Conservation (phyloP, 2,888 invertebrate genomes). For the Erynnis tages region DNA sequence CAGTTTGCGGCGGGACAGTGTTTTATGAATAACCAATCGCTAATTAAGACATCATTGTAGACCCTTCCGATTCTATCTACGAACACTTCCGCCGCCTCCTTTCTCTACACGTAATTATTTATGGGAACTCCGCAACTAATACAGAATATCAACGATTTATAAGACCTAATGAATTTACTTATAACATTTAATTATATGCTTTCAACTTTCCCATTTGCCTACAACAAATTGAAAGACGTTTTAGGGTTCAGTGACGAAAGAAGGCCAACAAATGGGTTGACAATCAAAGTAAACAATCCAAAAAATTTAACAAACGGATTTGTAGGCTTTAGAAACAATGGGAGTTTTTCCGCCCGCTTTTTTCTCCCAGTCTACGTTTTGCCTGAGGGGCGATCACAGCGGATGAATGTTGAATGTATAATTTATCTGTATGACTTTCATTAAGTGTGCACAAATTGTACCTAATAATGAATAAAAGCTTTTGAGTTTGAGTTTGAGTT, state of each 20-base stretch:
- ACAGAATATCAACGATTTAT: conserved; percentile 23
- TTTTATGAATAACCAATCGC: conserved; percentile 27
- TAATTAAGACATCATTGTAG: conserved; percentile 26
- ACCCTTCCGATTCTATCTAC: conserved; percentile 23
- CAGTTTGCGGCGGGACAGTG: conserved; percentile 19
- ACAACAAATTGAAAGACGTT: neutral
- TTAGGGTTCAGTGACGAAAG: neutral
- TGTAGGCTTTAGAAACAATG: too few relatives aligned
- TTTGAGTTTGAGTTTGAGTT: too few relatives aligned
- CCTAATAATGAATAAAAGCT: too few relatives aligned
- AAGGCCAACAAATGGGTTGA: neutral
- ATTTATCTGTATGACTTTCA: too few relatives aligned
- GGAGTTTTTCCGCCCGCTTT: too few relatives aligned
- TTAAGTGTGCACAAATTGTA: too few relatives aligned
- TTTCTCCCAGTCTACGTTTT: too few relatives aligned
- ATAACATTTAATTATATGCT: conserved; percentile 5
- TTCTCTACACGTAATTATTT: conserved; percentile 26
- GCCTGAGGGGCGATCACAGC: too few relatives aligned
- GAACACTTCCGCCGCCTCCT: conserved; percentile 23
- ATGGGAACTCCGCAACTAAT: conserved; percentile 27
- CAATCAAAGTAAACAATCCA: too few relatives aligned
- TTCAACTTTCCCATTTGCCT: conserved; percentile 1
- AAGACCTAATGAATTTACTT: conserved; percentile 22
- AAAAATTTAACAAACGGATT: too few relatives aligned
- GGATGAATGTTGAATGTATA: too few relatives aligned